Evolutionary conservation across 2,113 vertebrate genomes (phyloP), one percentile per base, ranked within the genome.

Genomic region (Struthidea cinerea): DNA sequence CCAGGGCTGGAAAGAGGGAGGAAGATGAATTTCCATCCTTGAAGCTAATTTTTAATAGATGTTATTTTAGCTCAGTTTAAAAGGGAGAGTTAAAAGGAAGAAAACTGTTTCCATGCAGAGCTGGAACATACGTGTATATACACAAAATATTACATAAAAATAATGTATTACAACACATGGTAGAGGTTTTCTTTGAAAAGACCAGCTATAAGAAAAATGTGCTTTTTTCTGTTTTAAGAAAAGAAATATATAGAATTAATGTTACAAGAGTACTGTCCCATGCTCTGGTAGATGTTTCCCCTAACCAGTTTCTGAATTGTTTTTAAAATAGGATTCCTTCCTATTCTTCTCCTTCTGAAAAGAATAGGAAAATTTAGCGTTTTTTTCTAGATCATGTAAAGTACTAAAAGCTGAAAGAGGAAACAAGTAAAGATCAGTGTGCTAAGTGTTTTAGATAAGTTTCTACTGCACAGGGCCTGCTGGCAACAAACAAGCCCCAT

Each of bases 121-220:
- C 13, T 24, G 16, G 14, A 83, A 63, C 35, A 12, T 6, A 7
- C 0, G 1, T 9, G 19, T 5, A n/a, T 16, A 17, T 23, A 50
- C 3, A 47, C 7, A 78, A 71, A 78, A 50, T 3, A 10, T 37
- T 73, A 56, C 1, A 3, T 21, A 24, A 77, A 90, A 89, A 61
- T 2, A 16, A 14, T 5, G 5, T 3, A 47, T 49, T 87, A 64
- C 75, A 87, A 82, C 46, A 71, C 3, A 35, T 33, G 16, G 44
- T 23, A 79, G 17, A 44, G 18, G 18, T 5, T 76, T 75, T 85
- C 50, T 52, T 9, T 33, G 6, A 68, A 92, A 95, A 91, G 9
- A 3, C 3, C 50, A 69, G 23, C 23, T 57, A 82, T 75, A 79
- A 82, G 41, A 61, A 84, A 89, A 87, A 30, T 1, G 4, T 11